A percentile compares a stretch with the other conserved stretches of the same genome.
Evolutionary conservation across 1,140 invertebrate genomes (phyloP).

Genomic region (Colletes gigas): DNA sequence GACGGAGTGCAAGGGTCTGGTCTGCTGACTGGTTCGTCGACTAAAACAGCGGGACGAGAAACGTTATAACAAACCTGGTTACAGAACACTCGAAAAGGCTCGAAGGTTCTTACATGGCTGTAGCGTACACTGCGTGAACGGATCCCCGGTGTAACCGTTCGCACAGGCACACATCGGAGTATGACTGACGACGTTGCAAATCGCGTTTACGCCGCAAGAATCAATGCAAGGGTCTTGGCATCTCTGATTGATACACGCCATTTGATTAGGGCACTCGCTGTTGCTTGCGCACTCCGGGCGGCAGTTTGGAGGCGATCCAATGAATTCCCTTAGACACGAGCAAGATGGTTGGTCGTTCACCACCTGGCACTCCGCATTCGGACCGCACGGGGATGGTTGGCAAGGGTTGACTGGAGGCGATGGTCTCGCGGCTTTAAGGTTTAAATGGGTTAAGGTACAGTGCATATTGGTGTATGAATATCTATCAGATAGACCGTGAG

Average conservation of each 20-base stretch:
- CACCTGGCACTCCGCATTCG: constrained; percentile 85
- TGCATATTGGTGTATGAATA: neutral
- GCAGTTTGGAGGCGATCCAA: constrained; percentile 85
- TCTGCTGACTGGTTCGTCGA: constrained; percentile 69
- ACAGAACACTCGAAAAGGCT: no score
- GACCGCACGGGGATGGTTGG: constrained; percentile 87
- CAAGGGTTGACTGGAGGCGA: constrained; percentile 81
- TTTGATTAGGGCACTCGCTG: constrained; percentile 84
- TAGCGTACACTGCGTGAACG: constrained; percentile 84
- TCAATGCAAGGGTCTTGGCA: constrained; percentile 87
- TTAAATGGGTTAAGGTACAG: constrained; percentile 9
- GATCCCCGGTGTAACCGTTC: constrained; percentile 86
- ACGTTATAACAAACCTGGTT: constrained; percentile 51
- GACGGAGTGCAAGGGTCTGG: constrained; percentile 87
- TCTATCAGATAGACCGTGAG: constrained; percentile 25
- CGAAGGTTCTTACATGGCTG: constrained; percentile 72
- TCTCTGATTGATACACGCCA: constrained; percentile 86
- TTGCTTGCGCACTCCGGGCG: constrained; percentile 85
- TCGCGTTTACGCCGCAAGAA: constrained; percentile 86
- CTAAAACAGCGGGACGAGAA: constrained; percentile 36
- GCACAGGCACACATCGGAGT: constrained; percentile 88
- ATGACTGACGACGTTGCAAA: constrained; percentile 88
- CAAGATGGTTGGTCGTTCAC: constrained; percentile 84
- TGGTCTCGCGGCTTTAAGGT: constrained; percentile 59
- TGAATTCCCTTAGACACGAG: constrained; percentile 84